A percentile compares a stretch with the other conserved stretches of the same genome.
Evolutionary conservation across 2,113 vertebrate genomes (phyloP).

Genomic region (Chaetodon trifascialis): DNA sequence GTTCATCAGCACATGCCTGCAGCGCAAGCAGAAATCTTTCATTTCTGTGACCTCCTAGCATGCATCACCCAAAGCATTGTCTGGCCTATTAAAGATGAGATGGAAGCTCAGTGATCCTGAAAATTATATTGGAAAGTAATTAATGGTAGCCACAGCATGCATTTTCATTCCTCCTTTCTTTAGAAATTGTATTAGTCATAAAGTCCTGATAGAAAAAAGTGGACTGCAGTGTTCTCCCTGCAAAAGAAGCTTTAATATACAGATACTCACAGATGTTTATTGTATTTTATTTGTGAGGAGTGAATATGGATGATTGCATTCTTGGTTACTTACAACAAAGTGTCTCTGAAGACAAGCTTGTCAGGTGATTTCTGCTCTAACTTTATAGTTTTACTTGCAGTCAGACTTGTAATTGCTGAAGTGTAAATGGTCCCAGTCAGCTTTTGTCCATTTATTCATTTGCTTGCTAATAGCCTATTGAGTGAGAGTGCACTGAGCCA

Average conservation of each 20-base stretch:
- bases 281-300: not conserved
- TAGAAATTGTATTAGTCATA: conserved; percentile 13
- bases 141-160: conserved; percentile 24
- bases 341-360: not conserved
- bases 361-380: conserved; percentile 1
- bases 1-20: conserved; percentile 47
- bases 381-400: not conserved
- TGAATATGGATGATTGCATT: not conserved
- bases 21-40: conserved; percentile 56
- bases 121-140: conserved; percentile 57
- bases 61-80: conserved; percentile 64
- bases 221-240: not conserved
- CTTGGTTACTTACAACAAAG: not conserved
- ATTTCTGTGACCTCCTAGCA: conserved; percentile 67
- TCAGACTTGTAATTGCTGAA: conserved; percentile 23
- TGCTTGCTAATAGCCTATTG: conserved; percentile 16
- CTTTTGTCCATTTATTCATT: conserved; percentile 25
- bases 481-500: conserved; percentile 33
- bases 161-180: not conserved
- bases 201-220: not conserved
- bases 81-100: conserved; percentile 63
- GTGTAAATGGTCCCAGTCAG: conserved; percentile 24
- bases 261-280: too few species aligned
- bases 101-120: conserved; percentile 55
- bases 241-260: not conserved